Evolutionary conservation across 2,888 invertebrate species (phyloP).

Genomic region (Anthrax anthrax): DNA sequence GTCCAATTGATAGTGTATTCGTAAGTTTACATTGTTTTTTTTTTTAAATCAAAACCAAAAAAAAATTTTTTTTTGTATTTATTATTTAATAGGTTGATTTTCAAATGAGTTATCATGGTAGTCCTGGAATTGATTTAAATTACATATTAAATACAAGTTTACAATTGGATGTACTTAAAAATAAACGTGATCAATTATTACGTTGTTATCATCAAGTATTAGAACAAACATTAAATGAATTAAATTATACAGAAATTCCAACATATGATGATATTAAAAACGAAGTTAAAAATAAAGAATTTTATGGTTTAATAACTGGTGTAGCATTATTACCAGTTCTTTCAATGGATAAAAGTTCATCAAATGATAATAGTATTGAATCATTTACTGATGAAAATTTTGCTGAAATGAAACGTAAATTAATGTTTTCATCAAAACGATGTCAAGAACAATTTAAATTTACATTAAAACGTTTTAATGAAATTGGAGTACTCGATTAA

Average conservation of each 20-base stretch:
- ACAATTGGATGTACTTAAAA: constrained; percentile 21
- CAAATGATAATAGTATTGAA: constrained; percentile 21
- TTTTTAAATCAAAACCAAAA: not conserved
- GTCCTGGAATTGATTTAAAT: constrained; percentile 31
- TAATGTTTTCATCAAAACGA: constrained; percentile 21
- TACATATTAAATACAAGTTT: constrained; percentile 32
- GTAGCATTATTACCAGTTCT: constrained; percentile 19
- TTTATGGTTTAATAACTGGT: constrained; percentile 21
- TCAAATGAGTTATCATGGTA: constrained; percentile 29
- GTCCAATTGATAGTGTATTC: constrained; percentile 30
- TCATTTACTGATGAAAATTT: constrained; percentile 20
- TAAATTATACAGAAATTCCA: constrained; percentile 19
- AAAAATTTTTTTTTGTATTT: not conserved
- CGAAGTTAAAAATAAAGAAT: constrained; percentile 23
- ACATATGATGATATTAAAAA: constrained; percentile 19
- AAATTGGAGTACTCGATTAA: constrained; percentile 21
- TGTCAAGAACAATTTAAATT: constrained; percentile 20
- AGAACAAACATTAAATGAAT: constrained; percentile 16
- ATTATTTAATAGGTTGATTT: constrained; percentile 27
- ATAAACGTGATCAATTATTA: constrained; percentile 21
- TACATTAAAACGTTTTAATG: constrained; percentile 23
- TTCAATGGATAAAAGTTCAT: constrained; percentile 21
- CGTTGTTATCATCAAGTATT: constrained; percentile 21
- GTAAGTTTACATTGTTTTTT: constrained; percentile 21
- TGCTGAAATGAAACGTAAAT: constrained; percentile 16